Evolutionary conservation across 2,888 invertebrate species (phyloP).

Genomic region (Andricus curvator): DNA sequence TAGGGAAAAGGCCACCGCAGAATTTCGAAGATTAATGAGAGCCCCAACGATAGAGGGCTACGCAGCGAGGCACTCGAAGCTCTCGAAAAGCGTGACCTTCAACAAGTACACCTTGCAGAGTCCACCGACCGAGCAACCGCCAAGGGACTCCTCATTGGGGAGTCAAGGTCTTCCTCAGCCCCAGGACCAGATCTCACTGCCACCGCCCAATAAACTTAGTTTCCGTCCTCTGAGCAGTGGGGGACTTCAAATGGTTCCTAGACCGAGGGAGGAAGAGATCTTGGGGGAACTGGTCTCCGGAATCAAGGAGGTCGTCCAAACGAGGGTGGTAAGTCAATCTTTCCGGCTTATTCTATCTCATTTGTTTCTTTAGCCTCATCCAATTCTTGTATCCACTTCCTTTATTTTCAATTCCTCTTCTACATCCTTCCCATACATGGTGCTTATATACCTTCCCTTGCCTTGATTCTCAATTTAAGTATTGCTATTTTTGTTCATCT

Average conservation of each 20-base stretch:
- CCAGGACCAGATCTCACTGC: constrained; percentile 68
- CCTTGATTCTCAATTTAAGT: no score
- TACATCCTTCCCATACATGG: no score
- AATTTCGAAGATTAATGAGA: constrained; percentile 85
- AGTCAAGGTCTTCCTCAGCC: constrained; percentile 61
- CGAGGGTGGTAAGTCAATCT: constrained; percentile 76
- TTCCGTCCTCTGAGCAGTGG: constrained; percentile 76
- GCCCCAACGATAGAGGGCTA: constrained; percentile 94
- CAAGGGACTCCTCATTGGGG: constrained; percentile 58
- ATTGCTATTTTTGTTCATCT: no score
- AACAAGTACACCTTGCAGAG: constrained; percentile 91
- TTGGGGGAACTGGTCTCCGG: constrained; percentile 89
- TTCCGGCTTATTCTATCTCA: background rate
- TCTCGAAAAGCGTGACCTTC: constrained; percentile 93
- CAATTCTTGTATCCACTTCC: no score
- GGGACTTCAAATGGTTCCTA: constrained; percentile 68
- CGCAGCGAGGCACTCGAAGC: constrained; percentile 92
- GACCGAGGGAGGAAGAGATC: constrained; percentile 85
- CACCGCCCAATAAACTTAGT: constrained; percentile 74
- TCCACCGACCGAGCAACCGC: constrained; percentile 81
- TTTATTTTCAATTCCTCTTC: no score
- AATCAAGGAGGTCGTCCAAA: constrained; percentile 90
- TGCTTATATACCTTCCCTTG: no score
- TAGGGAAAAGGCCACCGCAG: constrained; percentile 78
- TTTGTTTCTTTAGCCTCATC: background rate